Evolutionary conservation across 2,113 vertebrate species (phyloP).

Genomic region (Suricata suricatta): DNA sequence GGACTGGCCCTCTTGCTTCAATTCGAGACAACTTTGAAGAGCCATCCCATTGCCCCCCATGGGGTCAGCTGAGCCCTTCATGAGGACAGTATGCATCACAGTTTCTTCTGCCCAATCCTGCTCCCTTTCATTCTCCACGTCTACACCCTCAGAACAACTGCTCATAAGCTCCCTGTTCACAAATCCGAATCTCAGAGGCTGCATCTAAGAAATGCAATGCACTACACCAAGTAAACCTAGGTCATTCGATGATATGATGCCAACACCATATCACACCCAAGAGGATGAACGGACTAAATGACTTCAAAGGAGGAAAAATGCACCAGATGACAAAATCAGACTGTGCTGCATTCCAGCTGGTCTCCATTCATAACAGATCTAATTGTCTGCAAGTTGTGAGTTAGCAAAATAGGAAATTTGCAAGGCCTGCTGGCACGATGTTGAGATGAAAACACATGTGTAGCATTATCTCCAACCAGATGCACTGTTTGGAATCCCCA

Average conservation of each 20-base stretch:
- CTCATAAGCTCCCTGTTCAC: not conserved
- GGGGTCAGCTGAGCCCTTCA: not conserved
- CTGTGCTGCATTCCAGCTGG: not conserved
- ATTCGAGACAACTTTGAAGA: not conserved
- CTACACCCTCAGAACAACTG: not conserved
- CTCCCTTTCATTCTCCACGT: not conserved
- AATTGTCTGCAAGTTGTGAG: not conserved
- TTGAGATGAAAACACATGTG: not conserved
- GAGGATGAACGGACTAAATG: not conserved
- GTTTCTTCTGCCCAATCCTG: not conserved
- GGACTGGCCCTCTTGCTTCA: not conserved
- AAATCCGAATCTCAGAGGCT: not conserved
- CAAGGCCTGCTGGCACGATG: not conserved
- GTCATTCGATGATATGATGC: not conserved
- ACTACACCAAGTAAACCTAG: not conserved
- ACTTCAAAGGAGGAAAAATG: not conserved
- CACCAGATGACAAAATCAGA: not conserved
- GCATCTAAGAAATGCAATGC: not conserved
- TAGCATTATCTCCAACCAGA: not conserved
- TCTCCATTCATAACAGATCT: not conserved
- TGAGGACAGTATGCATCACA: not conserved
- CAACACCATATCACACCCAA: fast-evolving
- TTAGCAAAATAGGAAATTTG: not conserved
- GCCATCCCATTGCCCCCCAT: fast-evolving
- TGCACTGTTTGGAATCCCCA: not conserved